Base-by-base conservation (phyloP, 1,140 invertebrate genomes). In the Gonatopus flavifemur region DNA sequence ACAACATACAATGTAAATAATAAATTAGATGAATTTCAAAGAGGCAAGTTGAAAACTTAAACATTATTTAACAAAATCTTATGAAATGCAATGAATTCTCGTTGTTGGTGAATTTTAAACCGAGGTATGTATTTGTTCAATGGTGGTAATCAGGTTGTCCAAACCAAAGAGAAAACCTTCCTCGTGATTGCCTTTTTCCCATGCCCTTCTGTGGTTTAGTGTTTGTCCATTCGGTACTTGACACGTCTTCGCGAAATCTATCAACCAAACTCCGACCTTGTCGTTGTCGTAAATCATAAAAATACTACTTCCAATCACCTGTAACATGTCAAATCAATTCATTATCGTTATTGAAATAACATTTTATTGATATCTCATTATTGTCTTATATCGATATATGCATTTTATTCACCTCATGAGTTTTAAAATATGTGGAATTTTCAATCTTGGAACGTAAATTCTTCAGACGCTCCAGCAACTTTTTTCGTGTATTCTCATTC, bases 241-340 rank as follows among this genome's bases (percentile, higher is more conserved):
- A 12, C 86, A 80, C 0, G 92, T 95, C 68, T 98, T 98, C 12
- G 92, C 94, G 79, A 98, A 98, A 70, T 98, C 96, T 46, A 98
- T 98, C 51, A 98, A 81, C 94, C 94, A 98, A 3, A 90, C 90
- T 40, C 91, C 91, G 3, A 92, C 89, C 56, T 87, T 86, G 42
- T 85, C 83, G 49, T 89, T 83, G 71, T 98, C 94, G 67, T 95
- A 94, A 24, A 98, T 90, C 63, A 98, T 90, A 47, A 98, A 88
- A 53, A 98, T 85, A 74, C 92, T 95, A 75, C 91, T 95, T 16
- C 96, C 96, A 59, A 98, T 88, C 20, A 88, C 81, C 83, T 87
- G 69, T 39, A 78, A 74, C 38, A 36, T 19, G n/a, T n/a, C n/a
- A n/a, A n/a, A n/a, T n/a, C 22, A 10, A 22, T 35, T 4, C 18